phyloP scores from a whole-genome alignment of 2,797 vertebrate genomes.

The Meda fulgida region DNA sequence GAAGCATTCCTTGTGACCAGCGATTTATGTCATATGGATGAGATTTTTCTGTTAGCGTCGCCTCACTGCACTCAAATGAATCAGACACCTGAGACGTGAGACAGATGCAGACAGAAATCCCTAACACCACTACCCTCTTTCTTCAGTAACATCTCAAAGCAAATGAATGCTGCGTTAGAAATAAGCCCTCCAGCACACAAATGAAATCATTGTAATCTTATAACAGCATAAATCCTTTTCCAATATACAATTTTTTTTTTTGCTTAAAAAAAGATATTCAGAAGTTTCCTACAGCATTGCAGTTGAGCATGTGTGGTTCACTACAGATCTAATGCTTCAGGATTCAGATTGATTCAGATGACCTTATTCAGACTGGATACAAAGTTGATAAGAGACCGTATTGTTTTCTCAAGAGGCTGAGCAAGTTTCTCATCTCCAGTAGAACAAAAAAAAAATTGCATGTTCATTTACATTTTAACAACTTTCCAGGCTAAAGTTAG shows the following conservation, averaged over 20 bases:
- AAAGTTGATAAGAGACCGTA: background rate
- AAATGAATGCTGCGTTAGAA: background rate
- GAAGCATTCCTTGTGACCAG: constrained; percentile 18
- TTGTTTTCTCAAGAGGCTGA: background rate
- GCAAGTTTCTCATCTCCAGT: background rate
- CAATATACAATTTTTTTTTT: background rate
- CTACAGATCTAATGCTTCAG: background rate
- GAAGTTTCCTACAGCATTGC: background rate
- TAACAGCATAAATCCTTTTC: background rate
- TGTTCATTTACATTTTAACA: background rate
- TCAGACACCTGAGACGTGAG: constrained; percentile 14
- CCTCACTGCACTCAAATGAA: constrained; percentile 15
- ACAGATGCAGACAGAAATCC: background rate
- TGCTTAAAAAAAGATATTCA: background rate
- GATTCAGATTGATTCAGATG: background rate
- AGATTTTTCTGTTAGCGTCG: constrained; percentile 20
- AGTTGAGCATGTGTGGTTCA: background rate
- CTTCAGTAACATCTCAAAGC: background rate
- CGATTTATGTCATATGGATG: constrained; percentile 24
- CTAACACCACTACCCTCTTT: background rate
- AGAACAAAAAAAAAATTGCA: background rate
- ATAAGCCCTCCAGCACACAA: background rate
- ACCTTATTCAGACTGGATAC: background rate
- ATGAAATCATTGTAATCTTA: background rate
- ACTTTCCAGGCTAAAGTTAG: background rate